Conservation (phyloP, 2,113 vertebrate species). For the Aramus guarauna region DNA sequence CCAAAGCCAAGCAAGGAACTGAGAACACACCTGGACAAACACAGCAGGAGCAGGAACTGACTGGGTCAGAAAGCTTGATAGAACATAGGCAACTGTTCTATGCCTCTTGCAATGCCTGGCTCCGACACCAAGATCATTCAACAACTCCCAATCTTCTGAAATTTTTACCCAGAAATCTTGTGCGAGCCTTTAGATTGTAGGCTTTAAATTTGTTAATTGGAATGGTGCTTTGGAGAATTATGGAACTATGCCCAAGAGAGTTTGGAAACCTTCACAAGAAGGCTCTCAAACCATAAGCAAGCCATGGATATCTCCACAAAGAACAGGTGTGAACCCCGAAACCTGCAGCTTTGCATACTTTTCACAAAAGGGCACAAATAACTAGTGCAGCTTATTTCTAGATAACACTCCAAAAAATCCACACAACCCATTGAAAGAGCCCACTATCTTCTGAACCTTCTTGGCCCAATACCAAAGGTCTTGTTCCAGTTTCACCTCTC, state of each 20-base stretch:
- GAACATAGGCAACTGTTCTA: neutral
- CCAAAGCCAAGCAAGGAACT: neutral
- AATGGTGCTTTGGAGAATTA: neutral
- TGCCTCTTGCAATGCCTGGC: neutral
- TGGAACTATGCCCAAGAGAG: fast-evolving
- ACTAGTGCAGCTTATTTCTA: neutral
- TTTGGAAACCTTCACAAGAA: neutral
- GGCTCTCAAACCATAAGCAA: neutral
- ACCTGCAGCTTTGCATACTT: neutral
- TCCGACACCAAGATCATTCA: neutral
- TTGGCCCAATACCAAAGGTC: neutral
- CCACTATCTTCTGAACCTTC: neutral
- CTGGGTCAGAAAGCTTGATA: conserved; percentile 11
- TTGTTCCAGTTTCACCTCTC: neutral
- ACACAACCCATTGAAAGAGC: neutral
- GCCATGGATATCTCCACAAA: neutral
- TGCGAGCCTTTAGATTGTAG: neutral
- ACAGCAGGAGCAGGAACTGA: conserved; percentile 7
- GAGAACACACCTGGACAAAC: conserved; percentile 54
- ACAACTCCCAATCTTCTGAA: neutral
- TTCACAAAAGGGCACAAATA: neutral
- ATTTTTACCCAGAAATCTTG: neutral
- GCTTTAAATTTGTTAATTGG: neutral
- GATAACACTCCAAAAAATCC: neutral
- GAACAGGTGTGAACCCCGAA: neutral